Base-by-base conservation (phyloP, 64 coral and sea anemone genomes). In the Trachythela sp. region DNA sequence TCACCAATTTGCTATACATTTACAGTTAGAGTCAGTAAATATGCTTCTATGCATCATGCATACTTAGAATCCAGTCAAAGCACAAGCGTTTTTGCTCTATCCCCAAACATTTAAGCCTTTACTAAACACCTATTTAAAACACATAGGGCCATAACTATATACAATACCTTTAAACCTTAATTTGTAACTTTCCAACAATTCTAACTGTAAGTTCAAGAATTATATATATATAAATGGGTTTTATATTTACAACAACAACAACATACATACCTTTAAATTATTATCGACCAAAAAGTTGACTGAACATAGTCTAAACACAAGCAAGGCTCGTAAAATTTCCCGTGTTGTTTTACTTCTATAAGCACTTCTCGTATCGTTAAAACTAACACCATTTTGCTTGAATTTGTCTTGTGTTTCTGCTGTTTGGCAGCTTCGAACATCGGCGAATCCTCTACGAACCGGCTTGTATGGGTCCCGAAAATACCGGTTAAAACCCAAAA, bases 261-360 rank as follows among this genome's bases (percentile, higher is more conserved):
- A 13, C 2, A 34, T 10, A 45, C 93, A 77, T 84, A 99, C 96
- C 96, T 99, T 59, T 90, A 75, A 85, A 48, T 99, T 99, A 87
- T 86, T 92, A 51, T 95, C 92, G 2, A 99, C 96, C 10, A 99
- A 87, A 89, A 95, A 70, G 60, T 91, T 87, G 22, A 95, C 43
- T 4, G 96, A 95, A 77, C 96, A 99, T 24, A 95, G 70, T 90
- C 85, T 94, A 76, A 99, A 99, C n/a, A 99, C 91, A 50, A 91
- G 56, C 39, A 99, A 68, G 6, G 96, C 93, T 48, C 96, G 91
- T 40, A 89, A 22, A 42, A 99, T 92, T 76, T 99, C 93, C 86
- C 91, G 92, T 48, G 91, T 92, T 22, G 96, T 99, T 94, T 99
- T 99, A 14, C 93, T 92, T 64, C 84, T 80, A 83, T 91, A 99